A percentile compares a stretch with the other conserved stretches of the same genome.
Conservation (phyloP, 2,888 invertebrate species). For the Drosophila acutilabella region DNA sequence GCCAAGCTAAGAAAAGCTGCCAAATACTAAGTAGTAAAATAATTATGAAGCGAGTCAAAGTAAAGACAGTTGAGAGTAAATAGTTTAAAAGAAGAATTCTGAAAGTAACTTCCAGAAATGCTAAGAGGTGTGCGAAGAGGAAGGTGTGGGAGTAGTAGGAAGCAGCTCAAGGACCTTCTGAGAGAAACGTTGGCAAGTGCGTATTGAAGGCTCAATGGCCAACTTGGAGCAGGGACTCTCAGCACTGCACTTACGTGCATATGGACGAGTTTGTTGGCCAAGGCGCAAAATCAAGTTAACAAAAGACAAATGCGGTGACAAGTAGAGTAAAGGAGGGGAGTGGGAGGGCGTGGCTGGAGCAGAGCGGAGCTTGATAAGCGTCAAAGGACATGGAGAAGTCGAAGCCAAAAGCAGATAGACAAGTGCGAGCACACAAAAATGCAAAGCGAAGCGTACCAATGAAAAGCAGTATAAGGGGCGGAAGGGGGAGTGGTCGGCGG, state of each 20-base stretch:
- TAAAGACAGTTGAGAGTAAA: conserved; percentile 31
- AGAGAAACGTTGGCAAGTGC: conserved; percentile 32
- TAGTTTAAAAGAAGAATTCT: neutral
- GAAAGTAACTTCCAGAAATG: neutral
- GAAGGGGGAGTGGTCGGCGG: neutral
- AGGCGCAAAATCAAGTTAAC: conserved; percentile 67
- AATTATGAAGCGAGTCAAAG: neutral
- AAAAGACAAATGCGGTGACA: conserved; percentile 59
- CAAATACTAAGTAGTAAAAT: neutral
- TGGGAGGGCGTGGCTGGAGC: neutral
- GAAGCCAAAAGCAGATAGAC: conserved; percentile 30
- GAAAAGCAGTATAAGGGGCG: neutral
- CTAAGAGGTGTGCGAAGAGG: neutral
- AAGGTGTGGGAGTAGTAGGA: neutral
- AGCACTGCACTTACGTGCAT: conserved; percentile 32
- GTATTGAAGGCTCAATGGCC: conserved; percentile 49
- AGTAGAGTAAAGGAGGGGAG: neutral
- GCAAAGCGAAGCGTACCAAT: conserved; percentile 35
- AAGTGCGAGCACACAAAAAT: conserved; percentile 12
- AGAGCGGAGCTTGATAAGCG: conserved; percentile 61
- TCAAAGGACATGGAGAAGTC: conserved; percentile 67
- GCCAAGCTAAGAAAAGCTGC: neutral
- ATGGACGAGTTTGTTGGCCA: conserved; percentile 40
- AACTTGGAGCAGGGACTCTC: conserved; percentile 29
- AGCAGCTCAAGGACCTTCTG: conserved; percentile 23